A percentile compares a stretch with the other conserved stretches of the same genome.
phyloP scores from a whole-genome alignment of 2,113 vertebrate species.

The Hippocampus mohnikei region DNA sequence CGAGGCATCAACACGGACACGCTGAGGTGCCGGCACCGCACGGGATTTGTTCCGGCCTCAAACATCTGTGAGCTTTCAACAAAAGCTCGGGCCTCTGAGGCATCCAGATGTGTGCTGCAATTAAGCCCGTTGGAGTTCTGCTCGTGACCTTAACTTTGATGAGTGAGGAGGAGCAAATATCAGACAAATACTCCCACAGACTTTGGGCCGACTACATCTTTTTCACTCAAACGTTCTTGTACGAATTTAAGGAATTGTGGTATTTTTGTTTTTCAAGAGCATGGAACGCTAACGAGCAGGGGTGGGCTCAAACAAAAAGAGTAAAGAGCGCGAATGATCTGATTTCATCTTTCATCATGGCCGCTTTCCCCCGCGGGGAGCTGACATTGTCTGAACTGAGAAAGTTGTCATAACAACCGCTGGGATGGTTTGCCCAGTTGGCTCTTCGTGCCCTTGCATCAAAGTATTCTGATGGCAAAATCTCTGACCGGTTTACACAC shows the following conservation, averaged over 20 bases:
- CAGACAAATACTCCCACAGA: constrained; percentile 15
- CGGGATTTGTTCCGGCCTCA: constrained; percentile 25
- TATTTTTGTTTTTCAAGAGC: constrained; percentile 5
- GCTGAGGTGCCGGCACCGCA: constrained; percentile 9
- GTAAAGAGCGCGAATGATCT: constrained; percentile 30
- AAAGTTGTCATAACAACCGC: constrained; percentile 59
- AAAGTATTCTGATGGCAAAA: neutral
- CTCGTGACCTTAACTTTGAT: constrained; percentile 12
- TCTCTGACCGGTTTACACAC: neutral
- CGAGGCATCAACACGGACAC: constrained; percentile 4
- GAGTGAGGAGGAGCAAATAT: constrained; percentile 1
- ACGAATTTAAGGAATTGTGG: constrained; percentile 2
- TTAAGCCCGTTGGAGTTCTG: constrained; percentile 37
- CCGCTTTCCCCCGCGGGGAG: constrained; percentile 36
- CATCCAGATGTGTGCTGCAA: constrained; percentile 58
- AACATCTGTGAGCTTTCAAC: constrained; percentile 55
- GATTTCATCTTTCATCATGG: constrained; percentile 50
- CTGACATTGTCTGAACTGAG: constrained; percentile 53
- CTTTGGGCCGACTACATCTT: neutral
- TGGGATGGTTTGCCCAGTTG: constrained; percentile 45
- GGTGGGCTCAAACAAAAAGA: constrained; percentile 7
- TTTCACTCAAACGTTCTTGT: neutral
- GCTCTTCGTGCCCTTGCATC: constrained; percentile 26
- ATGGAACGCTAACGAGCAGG: neutral
- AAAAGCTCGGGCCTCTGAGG: constrained; percentile 46